phyloP scores from a whole-genome alignment of 1,140 invertebrate genomes.

The Temnothorax curvispinosus region DNA sequence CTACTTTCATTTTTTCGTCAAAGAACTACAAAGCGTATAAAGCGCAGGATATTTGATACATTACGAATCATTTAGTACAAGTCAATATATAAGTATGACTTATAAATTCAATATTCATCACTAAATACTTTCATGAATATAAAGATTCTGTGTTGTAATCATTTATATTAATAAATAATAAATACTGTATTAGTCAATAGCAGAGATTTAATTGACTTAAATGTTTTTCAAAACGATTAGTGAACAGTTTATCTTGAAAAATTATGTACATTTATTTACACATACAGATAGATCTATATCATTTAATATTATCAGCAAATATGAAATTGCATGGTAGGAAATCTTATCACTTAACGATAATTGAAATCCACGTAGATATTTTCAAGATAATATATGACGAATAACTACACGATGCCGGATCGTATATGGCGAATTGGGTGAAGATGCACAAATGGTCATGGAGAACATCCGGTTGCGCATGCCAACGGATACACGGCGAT shows the following conservation, averaged over 20 bases:
- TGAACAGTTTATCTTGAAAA: not conserved
- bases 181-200: not conserved
- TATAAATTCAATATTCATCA: not conserved
- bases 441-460: not conserved
- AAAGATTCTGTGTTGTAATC: not conserved
- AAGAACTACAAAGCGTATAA: not conserved
- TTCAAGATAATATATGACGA: not conserved
- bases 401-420: not conserved
- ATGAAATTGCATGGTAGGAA: not conserved
- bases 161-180: not conserved
- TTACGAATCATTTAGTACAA: not conserved
- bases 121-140: not conserved
- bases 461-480: not conserved
- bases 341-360: not conserved
- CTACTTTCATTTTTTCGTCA: slow-evolving; percentile 13
- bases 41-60: not conserved
- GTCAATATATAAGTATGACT: not conserved
- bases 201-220: not conserved
- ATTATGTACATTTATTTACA: not conserved
- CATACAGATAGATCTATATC: not conserved
- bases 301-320: not conserved
- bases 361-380: not conserved
- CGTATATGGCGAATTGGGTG: not conserved
- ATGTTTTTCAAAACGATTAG: not conserved
- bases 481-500: not conserved